phyloP scores from a whole-genome alignment of 2,888 invertebrate genomes.

The Cataglyphis albicans region DNA sequence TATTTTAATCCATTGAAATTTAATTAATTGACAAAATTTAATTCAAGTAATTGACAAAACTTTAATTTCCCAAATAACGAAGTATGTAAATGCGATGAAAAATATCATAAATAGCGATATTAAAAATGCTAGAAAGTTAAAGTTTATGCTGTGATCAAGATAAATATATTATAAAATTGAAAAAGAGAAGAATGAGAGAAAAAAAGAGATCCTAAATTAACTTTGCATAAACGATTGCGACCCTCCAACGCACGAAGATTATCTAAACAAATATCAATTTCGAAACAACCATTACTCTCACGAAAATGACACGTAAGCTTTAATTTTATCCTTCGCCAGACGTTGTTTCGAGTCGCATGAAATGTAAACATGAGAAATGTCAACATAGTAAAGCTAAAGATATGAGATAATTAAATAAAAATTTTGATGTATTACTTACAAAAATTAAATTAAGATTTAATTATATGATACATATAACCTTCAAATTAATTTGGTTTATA shows the following conservation, averaged over 20 bases:
- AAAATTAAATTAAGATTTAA: neutral
- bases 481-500: neutral
- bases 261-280: slow-evolving; percentile 33
- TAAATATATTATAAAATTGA: slow-evolving; percentile 15
- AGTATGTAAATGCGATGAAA: neutral
- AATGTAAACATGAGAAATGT: neutral
- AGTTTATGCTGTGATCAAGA: neutral
- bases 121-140: neutral
- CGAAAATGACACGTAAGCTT: neutral
- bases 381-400: neutral
- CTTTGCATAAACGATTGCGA: neutral
- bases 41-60: neutral
- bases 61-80: neutral
- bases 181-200: neutral
- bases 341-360: neutral
- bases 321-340: slow-evolving; percentile 19
- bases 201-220: neutral
- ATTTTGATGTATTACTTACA: neutral
- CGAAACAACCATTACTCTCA: neutral
- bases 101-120: neutral
- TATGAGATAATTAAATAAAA: neutral
- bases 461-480: neutral
- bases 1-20: slow-evolving; percentile 14
- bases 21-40: slow-evolving; percentile 11
- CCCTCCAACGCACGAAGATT: neutral